Base-by-base conservation (phyloP, 1,140 invertebrate species). In the Charaxes varanes region DNA sequence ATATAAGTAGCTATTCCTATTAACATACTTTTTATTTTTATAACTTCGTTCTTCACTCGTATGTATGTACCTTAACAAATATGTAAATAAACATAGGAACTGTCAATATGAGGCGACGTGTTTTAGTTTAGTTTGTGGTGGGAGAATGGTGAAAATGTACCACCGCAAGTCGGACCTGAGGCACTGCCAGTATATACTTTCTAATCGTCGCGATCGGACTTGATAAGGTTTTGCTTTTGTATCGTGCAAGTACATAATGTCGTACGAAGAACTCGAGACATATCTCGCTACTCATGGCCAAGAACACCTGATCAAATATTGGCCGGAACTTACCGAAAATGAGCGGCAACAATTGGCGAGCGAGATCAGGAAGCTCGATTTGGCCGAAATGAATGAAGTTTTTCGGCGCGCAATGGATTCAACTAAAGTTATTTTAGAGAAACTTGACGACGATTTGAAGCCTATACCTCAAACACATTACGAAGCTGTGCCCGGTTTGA, bases 241-340 rank as follows among this genome's bases (percentile, higher is more conserved):
- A 26, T 17, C 11, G 14, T 24, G 11, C n/a, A 10, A n/a, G 14
- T 12, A 34, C 27, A n/a, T n/a, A 57, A 71, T 76, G 68, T 78
- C 64, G 34, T 76, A 58, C 61, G 79, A 80, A 42, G 60, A 48
- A 24, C 49, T 88, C 30, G 55, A 67, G 12, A 48, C 59, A 31
- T 63, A 68, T n/a, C 57, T 88, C 10, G 52, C 55, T 16, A 68
- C 80, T 34, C 82, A 86, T 50, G 78, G 85, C 40, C 97, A 99
- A 85, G 89, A 92, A 35, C 96, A 98, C 77, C 83, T 98, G 41
- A 69, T 98, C 4, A 87, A 90, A 57, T 98, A 94, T 79, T 97
- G 92, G 92, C 85, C 91, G 42, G 86, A 90, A 44, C 64, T 98
- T 1, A 85, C 78, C 11, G 85, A 90, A 3, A 83, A 89, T 27